A percentile compares a stretch with the other conserved stretches of the same genome.
Evolutionary conservation across 1,140 invertebrate species (phyloP).

Genomic region (Phymastichus coffea): DNA sequence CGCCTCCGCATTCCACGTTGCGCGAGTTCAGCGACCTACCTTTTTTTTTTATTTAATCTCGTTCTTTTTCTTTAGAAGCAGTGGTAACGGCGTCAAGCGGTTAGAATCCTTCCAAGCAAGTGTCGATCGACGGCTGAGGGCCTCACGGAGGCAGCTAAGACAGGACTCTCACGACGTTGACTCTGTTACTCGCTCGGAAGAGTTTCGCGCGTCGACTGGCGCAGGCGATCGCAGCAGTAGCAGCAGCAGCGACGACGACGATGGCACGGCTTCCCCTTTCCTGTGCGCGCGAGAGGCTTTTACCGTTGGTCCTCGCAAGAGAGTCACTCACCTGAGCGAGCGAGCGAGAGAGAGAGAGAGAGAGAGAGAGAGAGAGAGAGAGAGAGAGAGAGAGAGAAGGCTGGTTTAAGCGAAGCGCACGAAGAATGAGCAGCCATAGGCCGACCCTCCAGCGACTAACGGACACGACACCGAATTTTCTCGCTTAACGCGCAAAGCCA

Average conservation of each 20-base stretch:
- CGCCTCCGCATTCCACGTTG: background rate
- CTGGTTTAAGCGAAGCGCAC: background rate
- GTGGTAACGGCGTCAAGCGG: too few relatives aligned
- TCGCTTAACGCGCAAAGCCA: too few relatives aligned
- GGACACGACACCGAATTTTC: constrained; percentile 25
- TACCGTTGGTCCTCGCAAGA: too few relatives aligned
- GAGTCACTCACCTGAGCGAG: constrained; percentile 26
- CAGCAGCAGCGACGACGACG: too few relatives aligned
- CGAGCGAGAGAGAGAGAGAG: background rate
- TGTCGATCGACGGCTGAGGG: too few relatives aligned
- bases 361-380: background rate
- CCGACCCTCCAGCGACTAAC: constrained; percentile 16
- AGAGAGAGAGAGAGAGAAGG: background rate
- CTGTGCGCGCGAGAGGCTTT: background rate
- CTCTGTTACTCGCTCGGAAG: too few relatives aligned
- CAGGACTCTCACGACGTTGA: too few relatives aligned
- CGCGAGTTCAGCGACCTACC: constrained; percentile 26
- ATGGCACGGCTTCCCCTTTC: background rate
- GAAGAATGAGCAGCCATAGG: background rate
- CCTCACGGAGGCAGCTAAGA: too few relatives aligned
- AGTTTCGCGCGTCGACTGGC: constrained; percentile 11
- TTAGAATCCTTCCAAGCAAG: too few relatives aligned
- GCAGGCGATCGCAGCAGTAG: background rate
- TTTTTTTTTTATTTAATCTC: too few relatives aligned
- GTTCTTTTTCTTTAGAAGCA: too few relatives aligned